phyloP scores from a whole-genome alignment of 1,140 invertebrate genomes.

The Macrosteles quadrilineatus region DNA sequence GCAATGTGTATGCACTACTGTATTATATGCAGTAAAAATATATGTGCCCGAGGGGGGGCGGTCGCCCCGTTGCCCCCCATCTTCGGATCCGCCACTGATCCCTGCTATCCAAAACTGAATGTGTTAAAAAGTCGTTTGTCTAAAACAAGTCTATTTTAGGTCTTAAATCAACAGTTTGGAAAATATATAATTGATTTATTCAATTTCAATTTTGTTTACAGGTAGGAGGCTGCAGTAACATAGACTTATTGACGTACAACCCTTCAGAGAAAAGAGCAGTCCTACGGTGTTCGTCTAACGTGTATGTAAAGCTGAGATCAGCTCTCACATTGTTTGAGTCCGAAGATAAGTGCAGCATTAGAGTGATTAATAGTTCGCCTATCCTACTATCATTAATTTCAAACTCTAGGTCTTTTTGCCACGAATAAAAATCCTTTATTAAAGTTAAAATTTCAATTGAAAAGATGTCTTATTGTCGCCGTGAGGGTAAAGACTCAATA shows the following conservation, averaged over 20 bases:
- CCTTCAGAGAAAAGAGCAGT: conserved; percentile 52
- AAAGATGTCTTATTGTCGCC: conserved; percentile 51
- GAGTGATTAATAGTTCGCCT: conserved; percentile 56
- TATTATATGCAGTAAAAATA: no score
- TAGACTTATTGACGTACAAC: conserved; percentile 63
- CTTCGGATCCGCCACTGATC: no score
- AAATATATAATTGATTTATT: no score
- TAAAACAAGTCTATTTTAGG: no score
- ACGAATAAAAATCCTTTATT: conserved; percentile 37
- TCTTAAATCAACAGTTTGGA: no score
- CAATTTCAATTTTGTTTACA: conserved; percentile 33
- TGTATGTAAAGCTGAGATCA: conserved; percentile 57
- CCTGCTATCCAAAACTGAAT: no score
- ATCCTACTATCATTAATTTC: conserved; percentile 49
- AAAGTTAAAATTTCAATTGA: background rate
- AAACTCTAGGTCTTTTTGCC: conserved; percentile 48
- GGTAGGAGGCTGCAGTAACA: conserved; percentile 53
- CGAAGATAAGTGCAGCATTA: conserved; percentile 59
- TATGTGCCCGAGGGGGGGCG: no score
- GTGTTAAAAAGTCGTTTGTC: no score
- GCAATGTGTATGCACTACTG: no score
- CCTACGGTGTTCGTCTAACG: conserved; percentile 57
- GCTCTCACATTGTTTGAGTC: conserved; percentile 57
- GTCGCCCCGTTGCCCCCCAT: no score
- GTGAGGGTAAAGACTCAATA: conserved; percentile 77